phyloP scores from a whole-genome alignment of 2,888 invertebrate species.

The Branchinecta sandiegonensis region DNA sequence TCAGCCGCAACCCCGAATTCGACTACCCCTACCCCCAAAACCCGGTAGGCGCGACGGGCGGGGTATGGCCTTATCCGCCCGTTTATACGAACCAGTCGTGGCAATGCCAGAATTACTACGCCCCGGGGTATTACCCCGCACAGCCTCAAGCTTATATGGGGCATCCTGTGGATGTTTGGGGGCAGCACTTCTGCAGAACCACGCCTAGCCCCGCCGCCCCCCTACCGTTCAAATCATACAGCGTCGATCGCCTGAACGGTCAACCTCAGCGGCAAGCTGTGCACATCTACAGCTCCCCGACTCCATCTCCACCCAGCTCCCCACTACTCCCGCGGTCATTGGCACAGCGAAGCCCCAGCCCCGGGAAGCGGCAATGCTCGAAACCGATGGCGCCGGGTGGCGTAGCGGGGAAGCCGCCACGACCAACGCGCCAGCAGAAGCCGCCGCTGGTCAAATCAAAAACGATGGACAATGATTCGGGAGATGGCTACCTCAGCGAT shows the following conservation, averaged over 20 bases:
- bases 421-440: slow-evolving; percentile 19
- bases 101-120: slow-evolving; percentile 9
- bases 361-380: background rate
- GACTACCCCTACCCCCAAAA: background rate
- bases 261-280: background rate
- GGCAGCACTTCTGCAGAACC: slow-evolving; percentile 12
- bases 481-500: background rate
- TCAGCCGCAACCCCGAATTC: background rate
- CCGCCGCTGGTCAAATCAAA: slow-evolving; percentile 17
- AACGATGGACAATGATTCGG: slow-evolving; percentile 16
- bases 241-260: slow-evolving; percentile 20
- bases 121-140: background rate
- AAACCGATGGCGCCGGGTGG: background rate
- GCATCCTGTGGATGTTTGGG: slow-evolving; percentile 13
- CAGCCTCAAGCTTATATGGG: slow-evolving; percentile 13
- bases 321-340: slow-evolving; percentile 20
- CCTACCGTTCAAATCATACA: slow-evolving; percentile 19
- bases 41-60: background rate
- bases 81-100: slow-evolving; percentile 1
- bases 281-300: slow-evolving; percentile 17
- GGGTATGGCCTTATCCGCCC: background rate
- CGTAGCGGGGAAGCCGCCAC: slow-evolving; percentile 20
- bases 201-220: slow-evolving; percentile 1
- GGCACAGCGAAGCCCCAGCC: slow-evolving; percentile 16
- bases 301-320: slow-evolving; percentile 22